Evolutionary conservation across 2,113 vertebrate genomes (phyloP), one percentile per base, ranked within the genome.

Genomic region (Cyprinodon brontotheroides): DNA sequence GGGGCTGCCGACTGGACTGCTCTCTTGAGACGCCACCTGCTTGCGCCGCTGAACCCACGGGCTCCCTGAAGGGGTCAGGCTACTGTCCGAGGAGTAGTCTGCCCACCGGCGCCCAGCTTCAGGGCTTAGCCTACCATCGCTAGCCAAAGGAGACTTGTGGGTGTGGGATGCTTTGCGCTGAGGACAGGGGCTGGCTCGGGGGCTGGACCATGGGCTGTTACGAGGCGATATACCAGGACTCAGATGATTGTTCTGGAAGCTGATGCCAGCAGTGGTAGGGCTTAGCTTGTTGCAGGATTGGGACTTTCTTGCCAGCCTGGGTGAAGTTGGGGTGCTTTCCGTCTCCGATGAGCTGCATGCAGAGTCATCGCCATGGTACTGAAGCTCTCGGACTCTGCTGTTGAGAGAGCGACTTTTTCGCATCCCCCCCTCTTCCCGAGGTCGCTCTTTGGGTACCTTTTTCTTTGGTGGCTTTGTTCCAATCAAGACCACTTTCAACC

Each of bases 21-120:
- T 97, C 91, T 98, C 96, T 86, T 95, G 96, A 0, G 94, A 95
- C 0, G 94, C 94, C 81, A 95, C 96, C 81, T 97, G 97, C 75
- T 95, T 93, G 64, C 98, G 94, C n/a, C 97, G 94, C 77, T 96
- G 98, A 3, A 98, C 96, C 98, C 98, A 99, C 0, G 97, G 98
- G 77, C 98, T 99, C n/a, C 96, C 94, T 0, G 95, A 98, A 4
- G 98, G 97, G 0, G 98, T 99, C 78, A 93, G 82, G 59, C 97
- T 99, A 89, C 97, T 99, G 75, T 99, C 98, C 0, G 97, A 99
- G 36, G 97, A 99, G 82, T 97, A 97, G 91, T 99, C 98, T 1
- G 79, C 92, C 79, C 94, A 94, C 61, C 95, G 96, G 20, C 93
- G 96, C 0, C 96, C 96, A 0, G 94, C 39, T 70, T 94, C 94